phyloP scores from a whole-genome alignment of 2,113 vertebrate genomes.

The Gavialis gangeticus region DNA sequence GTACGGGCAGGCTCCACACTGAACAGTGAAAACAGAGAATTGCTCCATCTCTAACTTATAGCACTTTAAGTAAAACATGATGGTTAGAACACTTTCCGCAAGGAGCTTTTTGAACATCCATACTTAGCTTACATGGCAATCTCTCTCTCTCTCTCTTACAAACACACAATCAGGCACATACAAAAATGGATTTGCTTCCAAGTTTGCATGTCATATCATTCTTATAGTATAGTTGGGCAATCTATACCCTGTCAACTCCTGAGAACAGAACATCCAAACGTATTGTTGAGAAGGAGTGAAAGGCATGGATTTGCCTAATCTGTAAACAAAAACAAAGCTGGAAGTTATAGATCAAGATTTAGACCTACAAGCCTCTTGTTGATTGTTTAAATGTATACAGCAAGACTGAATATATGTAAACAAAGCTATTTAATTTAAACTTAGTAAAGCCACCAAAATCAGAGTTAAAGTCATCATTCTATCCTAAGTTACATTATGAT shows the following conservation, averaged over 20 bases:
- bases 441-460: background rate
- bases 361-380: background rate
- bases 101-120: no score
- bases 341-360: background rate
- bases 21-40: no score
- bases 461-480: background rate
- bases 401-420: background rate
- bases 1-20: no score
- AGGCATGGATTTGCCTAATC: background rate
- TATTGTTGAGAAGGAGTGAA: background rate
- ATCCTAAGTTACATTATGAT: background rate
- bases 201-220: background rate
- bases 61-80: no score
- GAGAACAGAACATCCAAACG: background rate
- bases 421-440: background rate
- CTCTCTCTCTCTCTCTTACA: background rate
- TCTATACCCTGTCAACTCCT: background rate
- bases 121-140: background rate
- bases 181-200: background rate
- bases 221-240: background rate
- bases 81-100: no score
- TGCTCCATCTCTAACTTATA: no score
- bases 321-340: background rate
- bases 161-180: background rate
- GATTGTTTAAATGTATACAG: background rate